Evolutionary conservation across 2,888 invertebrate species (phyloP).

Genomic region (Lasioglossum leucozonium): DNA sequence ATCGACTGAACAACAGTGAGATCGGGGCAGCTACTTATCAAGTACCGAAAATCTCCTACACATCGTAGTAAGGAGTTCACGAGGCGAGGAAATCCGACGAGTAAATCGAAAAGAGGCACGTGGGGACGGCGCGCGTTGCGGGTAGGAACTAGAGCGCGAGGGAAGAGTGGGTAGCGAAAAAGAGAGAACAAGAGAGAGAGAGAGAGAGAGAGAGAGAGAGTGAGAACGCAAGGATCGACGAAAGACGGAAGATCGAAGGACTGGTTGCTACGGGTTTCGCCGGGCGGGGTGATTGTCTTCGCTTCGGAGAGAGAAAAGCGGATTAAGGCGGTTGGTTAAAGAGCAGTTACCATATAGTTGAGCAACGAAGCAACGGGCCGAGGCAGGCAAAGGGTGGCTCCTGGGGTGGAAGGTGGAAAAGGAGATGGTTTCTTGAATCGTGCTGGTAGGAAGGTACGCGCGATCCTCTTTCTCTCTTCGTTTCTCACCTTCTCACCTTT

Average conservation of each 20-base stretch:
- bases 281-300: slow-evolving; percentile 72
- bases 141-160: too few species aligned
- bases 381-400: slow-evolving; percentile 20
- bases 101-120: slow-evolving; percentile 32
- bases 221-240: background rate
- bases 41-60: slow-evolving; percentile 18
- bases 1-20: background rate
- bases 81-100: slow-evolving; percentile 33
- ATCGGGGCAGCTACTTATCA: slow-evolving; percentile 7
- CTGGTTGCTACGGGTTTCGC: slow-evolving; percentile 46
- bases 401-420: slow-evolving; percentile 58
- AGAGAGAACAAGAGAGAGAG: background rate
- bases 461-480: slow-evolving; percentile 46
- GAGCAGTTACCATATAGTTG: slow-evolving; percentile 77
- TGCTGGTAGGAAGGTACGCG: slow-evolving; percentile 58
- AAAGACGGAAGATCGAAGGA: slow-evolving; percentile 36
- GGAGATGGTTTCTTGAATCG: slow-evolving; percentile 68
- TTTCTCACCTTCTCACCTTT: slow-evolving; percentile 6
- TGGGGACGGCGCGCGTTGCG: background rate
- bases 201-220: background rate
- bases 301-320: slow-evolving; percentile 73
- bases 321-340: slow-evolving; percentile 80
- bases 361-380: slow-evolving; percentile 65
- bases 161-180: background rate
- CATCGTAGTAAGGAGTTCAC: slow-evolving; percentile 14